Evolutionary conservation across 2,797 vertebrate genomes (phyloP), one percentile per base, ranked within the genome.

Genomic region (Bovichtus variegatus): DNA sequence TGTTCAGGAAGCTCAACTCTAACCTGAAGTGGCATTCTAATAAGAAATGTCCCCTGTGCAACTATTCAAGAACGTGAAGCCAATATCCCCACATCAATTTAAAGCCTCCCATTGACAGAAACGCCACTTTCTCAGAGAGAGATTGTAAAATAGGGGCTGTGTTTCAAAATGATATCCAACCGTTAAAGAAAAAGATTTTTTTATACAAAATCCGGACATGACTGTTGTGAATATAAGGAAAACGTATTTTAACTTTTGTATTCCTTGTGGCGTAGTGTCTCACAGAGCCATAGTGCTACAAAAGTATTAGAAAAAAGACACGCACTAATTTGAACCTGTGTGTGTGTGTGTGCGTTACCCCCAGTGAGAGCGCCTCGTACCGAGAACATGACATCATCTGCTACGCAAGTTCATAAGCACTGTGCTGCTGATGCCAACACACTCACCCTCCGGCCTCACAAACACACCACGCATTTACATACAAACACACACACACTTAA

Each of bases 21-120:
- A 87, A 92, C 75, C 58, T 66, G 61, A 83, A 69, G 64, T 49
- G 76, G 64, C 80, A 82, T 44, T 82, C 15, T 61, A 87, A 91
- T 89, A 68, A 88, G 40, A 87, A 59, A 62, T 12, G 8, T 68
- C 27, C 43, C 57, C 51, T 3, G 34, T 40, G 43, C 12, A 43
- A 80, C 36, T 41, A 23, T n/a, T 61, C 49, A 75, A 34, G 43
- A 36, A 58, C 0, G 0, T 60, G 57, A 59, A 29, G 18, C 66
- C 27, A 73, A 72, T 63, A 41, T 74, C 3, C 11, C 43, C 34
- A 12, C 15, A 49, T 70, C 58, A 80, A 41, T 61, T 51, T 23
- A 53, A 55, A 59, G 25, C 36, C 36, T 67, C 47, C 38, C 19
- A 62, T 25, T 65, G 16, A 74, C 46, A 63, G 19, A 75, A 57